Percentiles rank a stretch among this genome's conserved stretches.
Evolutionary conservation across 2,113 vertebrate species (phyloP).

Genomic region (Albula goreensis): DNA sequence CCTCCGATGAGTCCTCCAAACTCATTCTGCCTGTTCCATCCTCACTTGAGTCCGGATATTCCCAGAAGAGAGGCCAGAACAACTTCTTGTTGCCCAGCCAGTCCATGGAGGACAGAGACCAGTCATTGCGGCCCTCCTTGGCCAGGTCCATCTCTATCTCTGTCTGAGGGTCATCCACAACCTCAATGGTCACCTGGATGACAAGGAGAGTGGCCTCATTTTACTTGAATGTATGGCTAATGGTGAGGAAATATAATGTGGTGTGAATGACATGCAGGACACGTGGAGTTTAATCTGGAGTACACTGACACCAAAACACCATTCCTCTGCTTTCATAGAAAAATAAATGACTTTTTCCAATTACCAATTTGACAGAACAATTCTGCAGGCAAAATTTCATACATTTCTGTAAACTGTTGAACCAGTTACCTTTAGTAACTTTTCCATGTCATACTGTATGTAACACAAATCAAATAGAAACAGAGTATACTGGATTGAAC

Average conservation of each 20-base stretch:
- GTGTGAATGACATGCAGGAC: neutral
- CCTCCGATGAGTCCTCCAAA: constrained; percentile 57
- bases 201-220: neutral
- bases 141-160: constrained; percentile 83
- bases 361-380: neutral
- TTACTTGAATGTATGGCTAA: neutral
- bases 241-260: neutral
- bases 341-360: neutral
- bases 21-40: constrained; percentile 53
- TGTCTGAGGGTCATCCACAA: constrained; percentile 76
- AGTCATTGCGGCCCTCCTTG: constrained; percentile 73
- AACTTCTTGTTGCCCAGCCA: constrained; percentile 75
- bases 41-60: constrained; percentile 70
- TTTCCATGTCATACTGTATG: too few relatives aligned
- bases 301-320: too few relatives aligned
- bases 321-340: neutral
- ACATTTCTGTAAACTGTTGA: too few relatives aligned
- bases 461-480: too few relatives aligned
- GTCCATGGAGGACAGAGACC: constrained; percentile 71
- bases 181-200: constrained; percentile 81
- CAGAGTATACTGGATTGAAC: too few relatives aligned
- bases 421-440: too few relatives aligned
- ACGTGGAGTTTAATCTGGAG: too few relatives aligned
- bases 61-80: constrained; percentile 86
- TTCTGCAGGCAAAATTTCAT: neutral